Conservation (phyloP, 2,888 invertebrate species). For the Punctoribates punctum region DNA sequence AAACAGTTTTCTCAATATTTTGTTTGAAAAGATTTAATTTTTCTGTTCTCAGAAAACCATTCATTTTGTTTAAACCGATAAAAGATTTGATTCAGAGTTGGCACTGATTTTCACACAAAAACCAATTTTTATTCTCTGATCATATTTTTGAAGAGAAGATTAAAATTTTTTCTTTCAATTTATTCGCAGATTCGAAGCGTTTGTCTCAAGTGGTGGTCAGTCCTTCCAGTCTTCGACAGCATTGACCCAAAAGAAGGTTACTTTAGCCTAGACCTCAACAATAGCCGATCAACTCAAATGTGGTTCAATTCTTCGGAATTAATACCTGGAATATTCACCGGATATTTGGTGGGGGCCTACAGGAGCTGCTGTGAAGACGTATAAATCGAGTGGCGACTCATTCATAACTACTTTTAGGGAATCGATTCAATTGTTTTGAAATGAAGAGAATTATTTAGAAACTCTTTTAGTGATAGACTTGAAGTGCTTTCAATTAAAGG, state of each 20-base stretch:
- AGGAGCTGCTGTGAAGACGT: no score
- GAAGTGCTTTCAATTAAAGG: background rate
- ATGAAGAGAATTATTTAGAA: no score
- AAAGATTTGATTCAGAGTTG: background rate
- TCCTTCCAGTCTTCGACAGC: constrained; percentile 19
- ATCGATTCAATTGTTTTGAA: no score
- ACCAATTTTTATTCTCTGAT: constrained; percentile 28
- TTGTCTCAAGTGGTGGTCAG: constrained; percentile 40
- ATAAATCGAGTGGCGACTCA: no score
- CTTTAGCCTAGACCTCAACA: constrained; percentile 4
- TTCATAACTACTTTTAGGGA: no score
- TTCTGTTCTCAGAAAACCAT: background rate
- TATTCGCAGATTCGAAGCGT: constrained; percentile 16
- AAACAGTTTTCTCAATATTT: background rate
- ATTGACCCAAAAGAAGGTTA: background rate
- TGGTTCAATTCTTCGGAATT: background rate
- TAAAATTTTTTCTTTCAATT: constrained; percentile 12
- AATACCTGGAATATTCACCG: no score
- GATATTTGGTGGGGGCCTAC: no score
- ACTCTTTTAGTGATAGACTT: no score
- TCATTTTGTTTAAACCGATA: background rate
- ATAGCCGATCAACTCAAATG: background rate
- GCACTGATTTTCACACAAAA: background rate
- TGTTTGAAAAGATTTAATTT: background rate
- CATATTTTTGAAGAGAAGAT: background rate